Evolutionary conservation across 35 echinoderm and acorn worm species (phyloP), one percentile per base, ranked within the genome.

Genomic region (Chiridota heheva): DNA sequence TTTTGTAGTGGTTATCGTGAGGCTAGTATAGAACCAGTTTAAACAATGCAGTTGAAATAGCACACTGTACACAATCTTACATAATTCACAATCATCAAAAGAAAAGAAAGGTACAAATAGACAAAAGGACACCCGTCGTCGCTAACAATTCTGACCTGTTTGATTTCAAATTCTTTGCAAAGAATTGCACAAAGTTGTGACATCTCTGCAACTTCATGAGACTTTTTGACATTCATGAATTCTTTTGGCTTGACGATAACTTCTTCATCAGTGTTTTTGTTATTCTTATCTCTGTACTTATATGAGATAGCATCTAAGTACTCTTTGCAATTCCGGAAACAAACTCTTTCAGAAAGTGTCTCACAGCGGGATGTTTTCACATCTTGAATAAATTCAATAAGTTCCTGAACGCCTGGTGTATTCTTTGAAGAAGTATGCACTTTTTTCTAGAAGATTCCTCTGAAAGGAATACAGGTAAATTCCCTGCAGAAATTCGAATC

Each of bases 181-280:
- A 92, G 40, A 42, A 1, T 42, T 17, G 45, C 78, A 22, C 74
- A 60, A 26, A 92, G 42, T 40, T 71, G 26, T 41, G 91, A 67
- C 86, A 89, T 89, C 42, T 51, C 20, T n/a, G 67, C 53, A 7
- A 95, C 91, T 80, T 95, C 91, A 73, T 95, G 91, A 20, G 63
- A 85, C 35, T 89, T 95, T 58, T 95, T 95, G 38, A 55, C 29
- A 42, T 66, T 71, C 91, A 95, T 95, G 30, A 92, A 83, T 41
- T 79, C 76, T 37, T 77, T 83, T 18, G 72, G 58, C 29, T 46
- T 62, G 24, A 81, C 76, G 0, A 88, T 22, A 25, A 86, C 69
- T 8, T 16, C 48, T 18, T 76, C 53, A 29, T 39, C 32, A 28
- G 7, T n/a, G 33, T 7, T n/a, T n/a, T 51, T n/a, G n/a, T n/a